Conservation (phyloP, 2,888 invertebrate species). For the Ditula angustiorana region DNA sequence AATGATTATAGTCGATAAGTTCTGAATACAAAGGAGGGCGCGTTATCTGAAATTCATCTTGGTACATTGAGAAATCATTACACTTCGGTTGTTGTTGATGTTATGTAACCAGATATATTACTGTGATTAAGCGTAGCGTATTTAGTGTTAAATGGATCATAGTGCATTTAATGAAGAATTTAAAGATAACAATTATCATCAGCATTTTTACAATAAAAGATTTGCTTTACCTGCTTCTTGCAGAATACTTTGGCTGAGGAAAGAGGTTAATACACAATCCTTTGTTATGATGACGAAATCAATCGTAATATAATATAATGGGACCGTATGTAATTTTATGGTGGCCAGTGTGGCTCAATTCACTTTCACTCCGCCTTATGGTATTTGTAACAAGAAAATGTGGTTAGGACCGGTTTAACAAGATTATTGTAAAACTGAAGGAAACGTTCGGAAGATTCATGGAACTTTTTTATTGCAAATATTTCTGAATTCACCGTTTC, state of each 20-base stretch:
- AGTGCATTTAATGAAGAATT: background rate
- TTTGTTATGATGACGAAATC: conserved; percentile 36
- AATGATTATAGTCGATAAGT: conserved; percentile 38
- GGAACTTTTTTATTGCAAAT: background rate
- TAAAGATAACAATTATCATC: background rate
- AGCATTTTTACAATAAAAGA: background rate
- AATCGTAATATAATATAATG: conserved; percentile 38
- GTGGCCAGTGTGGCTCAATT: conserved; percentile 34
- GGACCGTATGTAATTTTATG: conserved; percentile 39
- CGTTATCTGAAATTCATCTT: conserved; percentile 45
- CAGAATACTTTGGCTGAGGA: conserved; percentile 20
- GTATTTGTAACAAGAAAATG: conserved; percentile 29
- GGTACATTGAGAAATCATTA: conserved; percentile 41
- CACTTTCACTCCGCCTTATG: conserved; percentile 37
- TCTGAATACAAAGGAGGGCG: conserved; percentile 42
- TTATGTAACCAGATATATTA: conserved; percentile 29
- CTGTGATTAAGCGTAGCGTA: conserved; percentile 6
- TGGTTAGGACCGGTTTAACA: conserved; percentile 21
- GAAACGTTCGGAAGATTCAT: background rate
- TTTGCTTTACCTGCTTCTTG: background rate
- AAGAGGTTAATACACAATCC: conserved; percentile 28
- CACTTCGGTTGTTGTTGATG: conserved; percentile 8
- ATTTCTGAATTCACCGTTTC: background rate
- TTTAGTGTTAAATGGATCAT: background rate
- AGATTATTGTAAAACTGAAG: background rate